phyloP scores from a whole-genome alignment of 2,797 vertebrate genomes.

The Anomalospiza imberbis region DNA sequence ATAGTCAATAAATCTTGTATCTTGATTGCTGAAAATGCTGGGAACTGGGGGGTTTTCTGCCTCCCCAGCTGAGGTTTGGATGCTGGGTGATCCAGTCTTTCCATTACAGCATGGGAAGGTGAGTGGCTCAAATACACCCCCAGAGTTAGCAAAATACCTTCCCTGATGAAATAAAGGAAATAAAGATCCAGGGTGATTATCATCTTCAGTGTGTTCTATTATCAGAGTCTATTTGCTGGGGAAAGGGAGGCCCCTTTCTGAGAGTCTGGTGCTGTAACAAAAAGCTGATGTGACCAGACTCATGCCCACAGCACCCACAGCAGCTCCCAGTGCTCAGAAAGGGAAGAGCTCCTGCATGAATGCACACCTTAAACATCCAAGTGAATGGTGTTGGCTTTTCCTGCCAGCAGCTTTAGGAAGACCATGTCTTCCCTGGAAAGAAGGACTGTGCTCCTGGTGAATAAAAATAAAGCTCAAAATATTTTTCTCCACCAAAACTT shows the following conservation, averaged over 20 bases:
- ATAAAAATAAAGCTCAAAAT: background rate
- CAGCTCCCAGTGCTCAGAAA: background rate
- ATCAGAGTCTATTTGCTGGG: background rate
- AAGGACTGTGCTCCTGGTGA: background rate
- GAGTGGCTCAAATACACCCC: background rate
- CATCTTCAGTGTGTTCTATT: background rate
- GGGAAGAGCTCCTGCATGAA: background rate
- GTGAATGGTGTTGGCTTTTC: background rate
- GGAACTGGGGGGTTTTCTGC: fast-evolving
- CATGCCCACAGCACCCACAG: background rate
- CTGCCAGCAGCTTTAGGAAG: background rate
- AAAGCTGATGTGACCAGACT: background rate
- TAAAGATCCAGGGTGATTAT: background rate
- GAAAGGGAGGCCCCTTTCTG: background rate
- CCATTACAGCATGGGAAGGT: background rate
- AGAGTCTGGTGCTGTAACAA: background rate
- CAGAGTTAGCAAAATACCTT: fast-evolving
- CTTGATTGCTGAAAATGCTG: background rate
- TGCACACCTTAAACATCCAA: background rate
- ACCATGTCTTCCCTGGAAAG: background rate
- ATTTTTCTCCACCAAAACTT: background rate
- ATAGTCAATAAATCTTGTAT: background rate
- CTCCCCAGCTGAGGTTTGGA: background rate
- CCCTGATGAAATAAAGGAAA: background rate
- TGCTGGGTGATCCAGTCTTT: background rate